phyloP scores from a whole-genome alignment of 2,888 invertebrate species.

The Cetonia aurata region DNA sequence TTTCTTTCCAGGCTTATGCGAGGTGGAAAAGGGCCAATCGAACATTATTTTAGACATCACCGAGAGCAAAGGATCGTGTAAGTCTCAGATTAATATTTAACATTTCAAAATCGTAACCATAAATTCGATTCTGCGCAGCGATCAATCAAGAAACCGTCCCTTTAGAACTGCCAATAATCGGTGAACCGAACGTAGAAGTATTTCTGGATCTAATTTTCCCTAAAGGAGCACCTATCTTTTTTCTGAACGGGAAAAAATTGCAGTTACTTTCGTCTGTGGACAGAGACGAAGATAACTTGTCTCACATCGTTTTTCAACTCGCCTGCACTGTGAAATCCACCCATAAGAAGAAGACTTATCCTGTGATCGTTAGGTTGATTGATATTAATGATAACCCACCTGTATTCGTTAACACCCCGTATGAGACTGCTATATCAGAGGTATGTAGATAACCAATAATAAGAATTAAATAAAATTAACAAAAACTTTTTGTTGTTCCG shows the following conservation, averaged over 20 bases:
- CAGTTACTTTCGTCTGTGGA: conserved; percentile 85
- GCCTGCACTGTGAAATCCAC: conserved; percentile 83
- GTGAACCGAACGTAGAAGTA: conserved; percentile 84
- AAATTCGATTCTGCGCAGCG: conserved; percentile 70
- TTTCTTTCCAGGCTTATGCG: conserved; percentile 80
- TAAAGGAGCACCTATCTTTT: conserved; percentile 82
- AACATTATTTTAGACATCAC: conserved; percentile 92
- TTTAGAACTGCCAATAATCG: conserved; percentile 84
- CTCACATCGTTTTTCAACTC: conserved; percentile 91
- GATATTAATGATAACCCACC: conserved; percentile 94
- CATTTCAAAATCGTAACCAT: neutral
- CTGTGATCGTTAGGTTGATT: conserved; percentile 89
- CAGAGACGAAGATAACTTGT: conserved; percentile 86
- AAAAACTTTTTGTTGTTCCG: no score
- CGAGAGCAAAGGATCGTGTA: conserved; percentile 88
- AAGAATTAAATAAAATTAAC: no score
- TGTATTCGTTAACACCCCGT: conserved; percentile 85
- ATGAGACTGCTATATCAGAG: conserved; percentile 88
- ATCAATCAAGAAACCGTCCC: conserved; percentile 87
- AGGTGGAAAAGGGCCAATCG: conserved; percentile 88
- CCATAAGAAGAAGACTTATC: conserved; percentile 85
- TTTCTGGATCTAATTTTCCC: conserved; percentile 84
- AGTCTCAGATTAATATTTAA: conserved; percentile 66
- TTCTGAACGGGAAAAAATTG: conserved; percentile 84
- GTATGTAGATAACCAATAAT: no score